A percentile compares a stretch with the other conserved stretches of the same genome.
phyloP scores from a whole-genome alignment of 2,113 vertebrate species.

The Craseonycteris thonglongyai region DNA sequence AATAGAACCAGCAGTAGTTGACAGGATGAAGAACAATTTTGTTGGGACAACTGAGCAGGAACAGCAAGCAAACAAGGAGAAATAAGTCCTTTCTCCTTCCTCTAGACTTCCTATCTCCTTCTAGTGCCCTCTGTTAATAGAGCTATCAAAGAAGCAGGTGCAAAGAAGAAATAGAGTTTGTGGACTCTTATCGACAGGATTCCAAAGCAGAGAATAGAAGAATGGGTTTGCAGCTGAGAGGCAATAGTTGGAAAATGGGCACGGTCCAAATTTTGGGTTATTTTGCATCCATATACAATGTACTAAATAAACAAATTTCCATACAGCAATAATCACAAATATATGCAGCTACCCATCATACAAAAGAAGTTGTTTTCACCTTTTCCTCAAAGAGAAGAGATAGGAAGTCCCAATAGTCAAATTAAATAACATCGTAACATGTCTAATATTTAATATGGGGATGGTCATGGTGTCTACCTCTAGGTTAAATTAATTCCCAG shows the following conservation, averaged over 20 bases:
- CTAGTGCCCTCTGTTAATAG: not conserved
- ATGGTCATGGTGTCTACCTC: not conserved
- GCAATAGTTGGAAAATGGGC: not conserved
- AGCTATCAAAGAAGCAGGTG: not conserved
- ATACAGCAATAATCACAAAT: not conserved
- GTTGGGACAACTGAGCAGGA: fast-evolving
- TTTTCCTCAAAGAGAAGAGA: not conserved
- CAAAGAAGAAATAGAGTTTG: not conserved
- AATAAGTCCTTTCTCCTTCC: not conserved
- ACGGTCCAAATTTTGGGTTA: not conserved
- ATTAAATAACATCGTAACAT: not conserved
- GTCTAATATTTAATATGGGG: not conserved
- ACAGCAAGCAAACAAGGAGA: not conserved
- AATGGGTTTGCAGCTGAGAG: not conserved
- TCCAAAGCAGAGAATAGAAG: not conserved
- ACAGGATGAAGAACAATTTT: not conserved
- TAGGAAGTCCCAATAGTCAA: not conserved
- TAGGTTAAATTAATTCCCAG: not conserved
- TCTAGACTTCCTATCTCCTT: not conserved
- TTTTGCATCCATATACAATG: not conserved
- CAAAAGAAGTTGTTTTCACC: not conserved
- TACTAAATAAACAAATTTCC: not conserved
- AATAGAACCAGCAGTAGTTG: not conserved
- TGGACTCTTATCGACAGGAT: not conserved
- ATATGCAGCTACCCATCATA: not conserved